Evolutionary conservation across 2,888 invertebrate species (phyloP).

Genomic region (Rambutsinella grinnellia): DNA sequence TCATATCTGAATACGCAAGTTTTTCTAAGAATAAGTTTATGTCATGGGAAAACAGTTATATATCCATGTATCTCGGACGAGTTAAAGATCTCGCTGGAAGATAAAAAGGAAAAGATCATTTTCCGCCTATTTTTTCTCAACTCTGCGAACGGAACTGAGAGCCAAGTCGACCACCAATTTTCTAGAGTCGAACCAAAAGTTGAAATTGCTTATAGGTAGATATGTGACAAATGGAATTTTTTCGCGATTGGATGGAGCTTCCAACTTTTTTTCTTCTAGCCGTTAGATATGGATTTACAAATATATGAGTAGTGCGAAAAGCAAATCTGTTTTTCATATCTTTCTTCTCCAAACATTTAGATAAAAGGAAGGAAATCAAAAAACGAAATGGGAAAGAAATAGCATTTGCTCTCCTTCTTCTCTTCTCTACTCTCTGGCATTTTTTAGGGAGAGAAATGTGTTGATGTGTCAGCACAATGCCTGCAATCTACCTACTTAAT

Average conservation of each 20-base stretch:
- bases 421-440: too few relatives aligned
- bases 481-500: not conserved
- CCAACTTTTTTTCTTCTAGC: not conserved
- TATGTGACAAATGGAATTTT: constrained; percentile 42
- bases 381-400: constrained; percentile 40
- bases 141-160: not conserved
- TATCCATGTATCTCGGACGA: too few relatives aligned
- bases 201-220: not conserved
- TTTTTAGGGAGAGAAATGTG: too few relatives aligned
- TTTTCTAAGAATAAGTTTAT: not conserved
- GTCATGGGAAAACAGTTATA: too few relatives aligned
- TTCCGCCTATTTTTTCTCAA: not conserved
- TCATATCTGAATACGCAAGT: not conserved
- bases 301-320: not conserved
- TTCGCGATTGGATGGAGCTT: constrained; percentile 14
- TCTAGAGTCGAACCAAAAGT: not conserved
- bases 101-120: not conserved
- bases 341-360: not conserved
- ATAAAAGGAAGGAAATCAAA: constrained; percentile 8
- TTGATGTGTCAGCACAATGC: constrained; percentile 45
- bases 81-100: not conserved
- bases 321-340: not conserved
- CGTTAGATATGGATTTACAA: not conserved
- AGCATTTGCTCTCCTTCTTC: constrained; percentile 16
- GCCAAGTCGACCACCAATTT: not conserved